Percentiles rank a stretch among this genome's conserved stretches.
Evolutionary conservation across 1,140 invertebrate species (phyloP).

Genomic region (Ips typographus): DNA sequence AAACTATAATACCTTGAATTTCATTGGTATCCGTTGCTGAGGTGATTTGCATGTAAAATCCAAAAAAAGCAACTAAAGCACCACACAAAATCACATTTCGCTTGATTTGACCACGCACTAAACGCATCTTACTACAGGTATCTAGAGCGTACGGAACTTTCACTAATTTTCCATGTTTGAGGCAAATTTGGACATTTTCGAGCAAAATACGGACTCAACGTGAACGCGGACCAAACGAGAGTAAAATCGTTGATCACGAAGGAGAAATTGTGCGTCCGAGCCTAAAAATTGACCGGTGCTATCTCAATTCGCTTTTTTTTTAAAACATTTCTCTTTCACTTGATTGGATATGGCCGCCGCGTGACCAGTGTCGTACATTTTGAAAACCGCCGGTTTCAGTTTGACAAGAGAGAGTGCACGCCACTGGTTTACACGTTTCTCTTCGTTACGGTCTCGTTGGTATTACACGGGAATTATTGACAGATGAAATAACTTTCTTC

Average conservation of each 20-base stretch:
- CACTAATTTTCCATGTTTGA: conserved; percentile 2
- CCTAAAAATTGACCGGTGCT: conserved; percentile 27
- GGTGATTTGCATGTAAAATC: conserved; percentile 16
- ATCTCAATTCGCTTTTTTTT: conserved; percentile 30
- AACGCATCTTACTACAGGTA: conserved; percentile 21
- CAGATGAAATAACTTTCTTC: no score
- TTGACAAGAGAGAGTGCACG: no score
- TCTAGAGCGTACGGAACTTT: conserved; percentile 26
- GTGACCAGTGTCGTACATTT: conserved; percentile 8
- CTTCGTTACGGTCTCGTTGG: no score
- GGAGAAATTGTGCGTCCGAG: conserved; percentile 30
- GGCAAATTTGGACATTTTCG: not conserved
- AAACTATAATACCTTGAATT: conserved; percentile 20
- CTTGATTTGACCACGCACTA: conserved; percentile 6
- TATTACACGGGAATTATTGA: no score
- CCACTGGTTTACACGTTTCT: no score
- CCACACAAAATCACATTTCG: conserved; percentile 16
- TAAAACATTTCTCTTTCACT: conserved; percentile 43
- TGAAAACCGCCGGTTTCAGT: not conserved
- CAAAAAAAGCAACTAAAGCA: conserved; percentile 14
- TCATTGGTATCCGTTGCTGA: conserved; percentile 14
- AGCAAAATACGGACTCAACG: conserved; percentile 20
- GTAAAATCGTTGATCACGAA: conserved; percentile 26
- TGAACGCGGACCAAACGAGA: conserved; percentile 24
- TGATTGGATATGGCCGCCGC: not conserved